These are phyloP conservation scores for Lonchura striata DNA, from an alignment of 2,113 vertebrate genomes.

Conservation along the genomic window DNA sequence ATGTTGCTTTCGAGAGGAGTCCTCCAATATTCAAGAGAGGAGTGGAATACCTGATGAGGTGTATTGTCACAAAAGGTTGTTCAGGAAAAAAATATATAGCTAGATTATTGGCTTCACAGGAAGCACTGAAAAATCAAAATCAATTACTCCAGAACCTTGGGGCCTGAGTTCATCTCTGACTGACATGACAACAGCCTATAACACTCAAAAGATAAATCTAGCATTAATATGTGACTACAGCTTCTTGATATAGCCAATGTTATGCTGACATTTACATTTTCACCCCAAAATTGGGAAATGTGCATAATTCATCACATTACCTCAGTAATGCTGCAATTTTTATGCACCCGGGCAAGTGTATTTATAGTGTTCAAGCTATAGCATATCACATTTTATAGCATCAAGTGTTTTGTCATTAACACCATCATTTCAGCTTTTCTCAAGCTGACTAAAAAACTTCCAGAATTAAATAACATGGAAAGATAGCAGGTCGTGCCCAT, in stretches of 20 bases:
- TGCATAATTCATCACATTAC: neutral
- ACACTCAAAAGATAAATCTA: neutral
- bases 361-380: neutral
- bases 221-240: neutral
- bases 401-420: neutral
- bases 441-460: neutral
- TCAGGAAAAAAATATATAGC: neutral
- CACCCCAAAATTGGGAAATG: neutral
- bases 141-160: neutral
- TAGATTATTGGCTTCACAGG: neutral
- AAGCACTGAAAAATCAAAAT: neutral
- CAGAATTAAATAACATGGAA: neutral
- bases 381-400: neutral
- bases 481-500: neutral
- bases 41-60: neutral
- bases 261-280: neutral
- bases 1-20: neutral
- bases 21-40: neutral
- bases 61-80: neutral
- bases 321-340: neutral
- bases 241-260: neutral
- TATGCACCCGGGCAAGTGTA: neutral
- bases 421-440: neutral
- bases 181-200: neutral
- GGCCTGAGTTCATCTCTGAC: neutral